A percentile compares a stretch with the other conserved stretches of the same genome.
Evolutionary conservation across 1,140 invertebrate species (phyloP).

Genomic region (Heliothis subflexa): DNA sequence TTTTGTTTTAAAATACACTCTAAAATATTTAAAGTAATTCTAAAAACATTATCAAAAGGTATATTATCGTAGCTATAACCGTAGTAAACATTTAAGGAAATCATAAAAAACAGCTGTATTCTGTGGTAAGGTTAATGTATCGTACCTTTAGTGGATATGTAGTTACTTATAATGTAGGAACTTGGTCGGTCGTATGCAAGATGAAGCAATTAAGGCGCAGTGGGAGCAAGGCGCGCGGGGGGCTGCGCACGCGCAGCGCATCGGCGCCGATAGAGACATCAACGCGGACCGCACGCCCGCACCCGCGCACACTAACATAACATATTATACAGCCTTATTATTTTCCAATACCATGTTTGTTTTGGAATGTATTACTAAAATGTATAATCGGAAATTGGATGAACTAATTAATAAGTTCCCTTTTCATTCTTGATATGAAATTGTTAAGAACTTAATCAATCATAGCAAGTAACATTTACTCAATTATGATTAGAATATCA

Average conservation of each 20-base stretch:
- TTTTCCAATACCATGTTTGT: constrained; percentile 1
- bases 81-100: constrained; percentile 35
- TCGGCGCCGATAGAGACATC: constrained; percentile 83
- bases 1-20: not conserved
- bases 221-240: constrained; percentile 63
- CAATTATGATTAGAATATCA: not conserved
- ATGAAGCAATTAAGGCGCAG: constrained; percentile 85
- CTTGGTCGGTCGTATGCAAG: constrained; percentile 73
- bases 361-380: constrained; percentile 10
- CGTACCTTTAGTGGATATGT: constrained; percentile 58
- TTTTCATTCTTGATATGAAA: not conserved
- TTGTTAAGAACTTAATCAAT: too few species aligned
- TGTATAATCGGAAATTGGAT: not conserved
- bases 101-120: constrained; percentile 69
- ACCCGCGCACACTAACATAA: constrained; percentile 55
- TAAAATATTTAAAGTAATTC: not conserved
- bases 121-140: constrained; percentile 57
- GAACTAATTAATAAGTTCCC: not conserved
- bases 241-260: constrained; percentile 74
- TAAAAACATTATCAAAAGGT: not conserved
- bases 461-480: too few species aligned
- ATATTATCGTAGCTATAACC: not conserved
- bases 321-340: constrained; percentile 21
- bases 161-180: constrained; percentile 70
- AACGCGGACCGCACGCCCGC: constrained; percentile 62